phyloP scores from a whole-genome alignment of 2,113 vertebrate species.

The Mola mola region DNA sequence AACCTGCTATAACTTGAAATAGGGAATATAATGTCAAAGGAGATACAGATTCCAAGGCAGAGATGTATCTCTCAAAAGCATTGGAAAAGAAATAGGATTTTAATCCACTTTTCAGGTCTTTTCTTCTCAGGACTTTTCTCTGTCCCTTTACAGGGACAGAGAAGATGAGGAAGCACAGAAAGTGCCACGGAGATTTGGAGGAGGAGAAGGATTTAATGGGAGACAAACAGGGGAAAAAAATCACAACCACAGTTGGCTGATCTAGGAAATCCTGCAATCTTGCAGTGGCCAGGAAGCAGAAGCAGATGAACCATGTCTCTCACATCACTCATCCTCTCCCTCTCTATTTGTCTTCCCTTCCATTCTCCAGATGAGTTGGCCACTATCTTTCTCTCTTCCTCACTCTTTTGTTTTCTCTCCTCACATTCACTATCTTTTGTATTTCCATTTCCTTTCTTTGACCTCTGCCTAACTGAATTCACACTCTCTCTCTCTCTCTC shows the following conservation, averaged over 20 bases:
- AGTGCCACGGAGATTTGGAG: constrained; percentile 22
- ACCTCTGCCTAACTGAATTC: not conserved
- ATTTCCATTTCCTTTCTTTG: constrained; percentile 28
- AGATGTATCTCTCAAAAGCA: constrained; percentile 41
- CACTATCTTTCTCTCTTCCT: constrained; percentile 29
- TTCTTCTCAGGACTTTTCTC: no score
- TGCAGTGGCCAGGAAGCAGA: constrained; percentile 63
- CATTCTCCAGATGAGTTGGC: constrained; percentile 51
- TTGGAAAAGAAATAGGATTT: constrained; percentile 55
- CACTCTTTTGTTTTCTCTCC: constrained; percentile 58
- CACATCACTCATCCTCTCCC: constrained; percentile 52
- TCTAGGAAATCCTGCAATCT: constrained; percentile 81
- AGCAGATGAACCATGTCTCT: constrained; percentile 78
- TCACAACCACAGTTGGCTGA: constrained; percentile 79
- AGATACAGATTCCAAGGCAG: constrained; percentile 23
- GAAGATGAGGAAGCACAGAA: constrained; percentile 32
- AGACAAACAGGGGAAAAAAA: constrained; percentile 73
- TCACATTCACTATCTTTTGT: constrained; percentile 22
- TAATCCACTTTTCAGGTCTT: constrained; percentile 61
- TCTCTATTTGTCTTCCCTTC: constrained; percentile 55
- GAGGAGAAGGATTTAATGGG: constrained; percentile 25
- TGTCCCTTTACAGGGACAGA: no score
- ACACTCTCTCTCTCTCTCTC: constrained; percentile 11
- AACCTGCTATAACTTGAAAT: constrained; percentile 15
- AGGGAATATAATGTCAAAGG: constrained; percentile 3